phyloP scores from a whole-genome alignment of 2,797 vertebrate genomes.

The Halcyon badia region DNA sequence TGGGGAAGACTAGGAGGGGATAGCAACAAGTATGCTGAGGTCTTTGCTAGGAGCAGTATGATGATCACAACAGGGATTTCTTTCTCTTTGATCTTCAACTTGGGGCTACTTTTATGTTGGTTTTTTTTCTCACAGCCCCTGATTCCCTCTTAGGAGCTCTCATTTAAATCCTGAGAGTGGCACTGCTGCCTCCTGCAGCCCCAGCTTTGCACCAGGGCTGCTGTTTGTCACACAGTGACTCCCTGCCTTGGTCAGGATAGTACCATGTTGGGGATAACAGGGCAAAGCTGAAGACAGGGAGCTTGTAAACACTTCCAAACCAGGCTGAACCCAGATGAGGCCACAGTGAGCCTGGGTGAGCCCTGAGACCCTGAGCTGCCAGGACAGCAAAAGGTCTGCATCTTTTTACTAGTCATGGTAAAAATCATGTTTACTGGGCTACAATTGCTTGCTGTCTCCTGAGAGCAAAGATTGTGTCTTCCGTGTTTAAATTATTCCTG shows the following conservation, averaged over 20 bases:
- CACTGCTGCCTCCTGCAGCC: neutral
- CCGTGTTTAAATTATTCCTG: neutral
- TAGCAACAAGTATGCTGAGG: neutral
- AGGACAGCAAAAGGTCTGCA: neutral
- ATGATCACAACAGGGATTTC: neutral
- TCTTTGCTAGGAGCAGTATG: neutral
- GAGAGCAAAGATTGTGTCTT: neutral
- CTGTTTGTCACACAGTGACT: neutral
- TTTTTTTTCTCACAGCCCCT: neutral
- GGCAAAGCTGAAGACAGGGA: neutral
- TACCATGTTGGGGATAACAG: no score
- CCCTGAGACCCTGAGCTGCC: neutral
- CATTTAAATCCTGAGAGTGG: neutral
- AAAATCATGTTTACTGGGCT: neutral
- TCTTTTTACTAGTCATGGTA: neutral
- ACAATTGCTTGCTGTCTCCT: neutral
- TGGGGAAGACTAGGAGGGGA: accelerated
- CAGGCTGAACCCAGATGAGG: neutral
- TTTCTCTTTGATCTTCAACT: neutral
- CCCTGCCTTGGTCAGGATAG: neutral
- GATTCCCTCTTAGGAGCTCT: neutral
- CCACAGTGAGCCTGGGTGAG: neutral
- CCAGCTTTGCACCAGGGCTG: neutral
- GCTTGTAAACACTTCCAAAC: neutral
- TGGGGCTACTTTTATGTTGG: neutral